Percentiles rank a stretch among this genome's conserved stretches.
These are phyloP conservation scores for Bovichtus diacanthus DNA, from an alignment of 2,797 vertebrate species.

Conservation along the genomic window DNA sequence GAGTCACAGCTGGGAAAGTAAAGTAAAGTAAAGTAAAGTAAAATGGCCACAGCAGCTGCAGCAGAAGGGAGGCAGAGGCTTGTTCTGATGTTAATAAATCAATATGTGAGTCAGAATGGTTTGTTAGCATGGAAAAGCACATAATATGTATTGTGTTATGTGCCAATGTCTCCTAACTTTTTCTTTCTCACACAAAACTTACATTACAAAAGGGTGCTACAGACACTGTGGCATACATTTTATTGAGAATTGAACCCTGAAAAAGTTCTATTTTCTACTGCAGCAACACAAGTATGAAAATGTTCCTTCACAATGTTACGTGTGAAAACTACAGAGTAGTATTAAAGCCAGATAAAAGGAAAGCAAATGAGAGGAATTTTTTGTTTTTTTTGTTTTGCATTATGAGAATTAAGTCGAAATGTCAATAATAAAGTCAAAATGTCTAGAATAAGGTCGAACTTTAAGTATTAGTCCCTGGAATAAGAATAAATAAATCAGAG, in stretches of 20 bases:
- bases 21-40: no score
- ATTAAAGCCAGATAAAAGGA: no score
- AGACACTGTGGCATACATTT: no score
- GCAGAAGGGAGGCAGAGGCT: slow-evolving; percentile 9
- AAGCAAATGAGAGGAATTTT: no score
- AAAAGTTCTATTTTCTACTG: neutral
- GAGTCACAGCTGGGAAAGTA: slow-evolving; percentile 21
- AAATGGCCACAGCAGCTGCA: neutral
- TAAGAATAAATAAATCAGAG: no score
- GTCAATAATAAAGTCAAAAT: no score
- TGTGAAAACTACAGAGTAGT: no score
- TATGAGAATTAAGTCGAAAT: no score
- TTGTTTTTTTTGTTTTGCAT: no score
- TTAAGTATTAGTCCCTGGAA: no score
- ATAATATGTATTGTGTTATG: neutral
- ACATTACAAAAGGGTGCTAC: no score
- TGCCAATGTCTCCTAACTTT: neutral
- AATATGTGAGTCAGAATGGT: neutral
- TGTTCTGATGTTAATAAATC: neutral
- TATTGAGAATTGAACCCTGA: neutral
- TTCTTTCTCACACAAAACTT: neutral
- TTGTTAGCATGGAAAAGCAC: neutral
- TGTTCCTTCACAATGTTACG: slow-evolving; percentile 3
- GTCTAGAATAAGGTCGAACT: no score
- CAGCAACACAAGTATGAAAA: neutral